Base-by-base conservation (phyloP, 2,888 invertebrate species). In the Epirrhoe tristata region DNA sequence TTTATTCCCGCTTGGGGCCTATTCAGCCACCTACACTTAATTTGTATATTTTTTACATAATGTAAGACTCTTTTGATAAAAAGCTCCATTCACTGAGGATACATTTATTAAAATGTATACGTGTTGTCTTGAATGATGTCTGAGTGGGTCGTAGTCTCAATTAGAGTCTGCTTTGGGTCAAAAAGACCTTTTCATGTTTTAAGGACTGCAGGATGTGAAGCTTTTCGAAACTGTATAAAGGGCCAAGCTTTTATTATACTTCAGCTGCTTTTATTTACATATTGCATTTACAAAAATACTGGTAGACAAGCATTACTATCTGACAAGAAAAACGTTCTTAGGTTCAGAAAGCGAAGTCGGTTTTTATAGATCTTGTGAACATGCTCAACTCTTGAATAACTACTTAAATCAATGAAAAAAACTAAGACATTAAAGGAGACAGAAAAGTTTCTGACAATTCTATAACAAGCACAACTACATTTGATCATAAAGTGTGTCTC, bases 51-150 rank as follows among this genome's bases (percentile, higher is more conserved):
- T 86, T 83, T 87, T 84, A 85, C 87, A 85, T 89, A 85, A 88
- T 86, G 77, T 86, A 86, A 85, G 83, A 58, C 58, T 84, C 87
- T 88, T 91, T 88, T 90, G 83, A 87, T 86, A 90, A 91, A 91
- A 91, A 85, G 84, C 82, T 71, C 87, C 82, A 89, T 92, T 92
- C 93, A 93, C 83, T 59, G 81, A 70, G 89, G 91, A 91, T 93
- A 92, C 93, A 92, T 93, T 93, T 92, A 91, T 91, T 90, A 92
- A 93, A 91, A 88, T 87, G 88, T 89, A 87, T 88, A 89, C 85
- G 70, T 77, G 78, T 84, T 78, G 78, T 84, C 83, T 84, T 89
- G 84, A 89, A 89, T 88, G 82, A 79, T 68, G 86, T 87, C 89
- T 90, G 93, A 93, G 93, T 91, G 90, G 88, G 87, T 85, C 86